These are phyloP conservation scores for Drosophila antonietae DNA, from an alignment of 2,888 invertebrate species.

Conservation along the genomic window DNA sequence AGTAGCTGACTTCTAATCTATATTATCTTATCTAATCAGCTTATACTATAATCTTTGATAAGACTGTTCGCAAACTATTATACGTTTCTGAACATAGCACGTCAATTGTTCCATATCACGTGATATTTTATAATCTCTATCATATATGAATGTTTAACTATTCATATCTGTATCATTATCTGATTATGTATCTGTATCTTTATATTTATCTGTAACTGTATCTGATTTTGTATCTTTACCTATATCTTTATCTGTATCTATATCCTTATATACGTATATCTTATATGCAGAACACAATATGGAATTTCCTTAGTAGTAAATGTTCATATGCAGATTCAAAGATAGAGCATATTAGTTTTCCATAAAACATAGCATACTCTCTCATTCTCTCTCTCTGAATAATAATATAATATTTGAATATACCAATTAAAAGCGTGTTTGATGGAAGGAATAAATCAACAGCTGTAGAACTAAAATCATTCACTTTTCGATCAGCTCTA, in stretches of 20 bases:
- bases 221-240: not conserved
- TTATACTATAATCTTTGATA: not conserved
- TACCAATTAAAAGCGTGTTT: too few relatives aligned
- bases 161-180: not conserved
- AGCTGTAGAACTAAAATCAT: too few relatives aligned
- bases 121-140: not conserved
- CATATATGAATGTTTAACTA: not conserved
- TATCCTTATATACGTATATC: too few relatives aligned
- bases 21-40: conserved; percentile 6
- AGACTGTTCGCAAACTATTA: not conserved
- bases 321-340: too few relatives aligned
- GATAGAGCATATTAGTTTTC: not conserved
- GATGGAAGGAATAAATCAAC: too few relatives aligned
- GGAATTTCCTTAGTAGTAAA: too few relatives aligned
- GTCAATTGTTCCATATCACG: not conserved
- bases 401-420: too few relatives aligned
- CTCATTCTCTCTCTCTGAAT: too few relatives aligned
- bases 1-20: not conserved
- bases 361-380: not conserved
- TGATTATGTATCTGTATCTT: not conserved
- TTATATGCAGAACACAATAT: not conserved
- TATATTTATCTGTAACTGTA: not conserved
- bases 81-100: not conserved
- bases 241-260: not conserved
- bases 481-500: too few relatives aligned